Evolutionary conservation across 2,797 vertebrate species (phyloP), one percentile per base, ranked within the genome.

Genomic region (Fistularia tabacaria): DNA sequence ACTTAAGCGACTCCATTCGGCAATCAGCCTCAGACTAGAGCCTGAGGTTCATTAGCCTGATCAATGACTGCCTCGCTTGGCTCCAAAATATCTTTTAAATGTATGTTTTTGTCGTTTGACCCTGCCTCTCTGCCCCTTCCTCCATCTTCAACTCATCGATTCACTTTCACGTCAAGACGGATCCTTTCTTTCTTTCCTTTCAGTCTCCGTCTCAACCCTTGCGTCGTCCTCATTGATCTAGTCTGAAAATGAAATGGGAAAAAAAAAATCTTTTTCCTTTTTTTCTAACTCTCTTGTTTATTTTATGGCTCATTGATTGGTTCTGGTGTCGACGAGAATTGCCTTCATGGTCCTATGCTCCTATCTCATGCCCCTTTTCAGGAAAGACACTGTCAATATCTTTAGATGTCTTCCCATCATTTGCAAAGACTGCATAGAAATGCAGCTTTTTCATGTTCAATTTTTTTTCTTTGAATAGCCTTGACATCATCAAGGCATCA

Each of bases 271-370:
- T 3, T 25, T 25, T 73, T 55, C 67, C 39, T 62, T 57, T 75
- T 42, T 9, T 1, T 43, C 14, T 9, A 36, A 43, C 49, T 52
- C 49, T 63, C 56, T 38, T 59, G 54, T 47, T 66, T 74, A 69
- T 77, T 76, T 65, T 77, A 36, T 64, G 54, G 38, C 54, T 63
- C 79, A 87, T 87, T 84, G 85, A 87, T 86, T 81, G 51, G 64
- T 74, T 80, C 68, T 83, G 81, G 85, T 85, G 84, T 87, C 67
- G 76, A 74, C 62, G 59, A 82, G 80, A 87, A 87, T 81, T 84
- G 81, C 73, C 68, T 75, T 69, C 74, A 77, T 76, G 79, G 68
- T 81, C 59, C 59, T 54, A 68, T 10, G 7, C 15, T 14, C 54
- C 56, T 57, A 69, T 65, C 69, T 69, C 69, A 64, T 49, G 59